Evolutionary conservation across 2,113 vertebrate species (phyloP).

Genomic region (Gobius niger): DNA sequence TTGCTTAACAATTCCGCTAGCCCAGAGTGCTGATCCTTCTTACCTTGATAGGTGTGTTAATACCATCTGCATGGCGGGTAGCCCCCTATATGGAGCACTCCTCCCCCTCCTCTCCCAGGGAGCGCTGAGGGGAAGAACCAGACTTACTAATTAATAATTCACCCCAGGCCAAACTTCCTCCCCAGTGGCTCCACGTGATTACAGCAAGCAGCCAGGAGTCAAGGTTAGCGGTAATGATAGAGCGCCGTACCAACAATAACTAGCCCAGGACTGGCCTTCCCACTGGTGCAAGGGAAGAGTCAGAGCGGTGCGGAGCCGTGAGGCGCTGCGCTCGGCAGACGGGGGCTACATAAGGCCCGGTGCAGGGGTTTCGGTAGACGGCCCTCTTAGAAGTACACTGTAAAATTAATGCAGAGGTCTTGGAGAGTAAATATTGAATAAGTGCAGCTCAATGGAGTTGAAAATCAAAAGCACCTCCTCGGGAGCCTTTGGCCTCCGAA

Average conservation of each 20-base stretch:
- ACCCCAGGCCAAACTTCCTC: slow-evolving; percentile 73
- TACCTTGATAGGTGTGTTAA: slow-evolving; percentile 77
- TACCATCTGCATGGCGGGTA: slow-evolving; percentile 64
- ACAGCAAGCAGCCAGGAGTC: slow-evolving; percentile 77
- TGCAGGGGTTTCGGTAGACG: slow-evolving; percentile 42
- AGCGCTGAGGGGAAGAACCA: slow-evolving; percentile 66
- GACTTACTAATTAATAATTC: slow-evolving; percentile 79
- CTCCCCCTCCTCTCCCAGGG: slow-evolving; percentile 47
- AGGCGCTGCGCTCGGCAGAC: slow-evolving; percentile 41
- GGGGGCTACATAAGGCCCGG: slow-evolving; percentile 54
- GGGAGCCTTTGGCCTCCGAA: slow-evolving; percentile 67
- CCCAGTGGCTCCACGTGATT: slow-evolving; percentile 71
- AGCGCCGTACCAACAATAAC: slow-evolving; percentile 70
- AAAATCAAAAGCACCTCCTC: slow-evolving; percentile 74
- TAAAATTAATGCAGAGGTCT: slow-evolving; percentile 77
- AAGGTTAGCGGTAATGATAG: slow-evolving; percentile 81
- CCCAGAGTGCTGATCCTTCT: slow-evolving; percentile 68
- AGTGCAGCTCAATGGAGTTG: slow-evolving; percentile 73
- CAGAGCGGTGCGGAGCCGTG: slow-evolving; percentile 54
- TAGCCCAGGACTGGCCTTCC: slow-evolving; percentile 72
- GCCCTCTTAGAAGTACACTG: slow-evolving; percentile 64
- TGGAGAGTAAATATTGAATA: slow-evolving; percentile 79
- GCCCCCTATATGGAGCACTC: slow-evolving; percentile 46
- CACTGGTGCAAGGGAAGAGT: slow-evolving; percentile 65
- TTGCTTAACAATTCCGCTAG: slow-evolving; percentile 68